Percentiles rank a stretch among this genome's conserved stretches.
Evolutionary conservation across 2,888 invertebrate species (phyloP).

Genomic region (Pedicia rivosa): DNA sequence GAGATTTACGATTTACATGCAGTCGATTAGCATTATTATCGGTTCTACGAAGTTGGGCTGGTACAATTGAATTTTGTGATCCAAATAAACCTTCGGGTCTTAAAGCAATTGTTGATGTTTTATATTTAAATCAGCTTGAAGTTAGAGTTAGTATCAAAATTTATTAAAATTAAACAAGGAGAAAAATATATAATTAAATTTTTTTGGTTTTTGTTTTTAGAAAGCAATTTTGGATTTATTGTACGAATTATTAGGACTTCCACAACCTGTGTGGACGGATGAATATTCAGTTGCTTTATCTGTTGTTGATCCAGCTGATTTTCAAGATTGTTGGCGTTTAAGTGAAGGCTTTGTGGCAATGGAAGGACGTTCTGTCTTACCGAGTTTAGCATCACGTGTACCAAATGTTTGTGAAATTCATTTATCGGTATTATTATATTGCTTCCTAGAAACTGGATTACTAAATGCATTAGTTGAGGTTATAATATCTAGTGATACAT

Average conservation of each 20-base stretch:
- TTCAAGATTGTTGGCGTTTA: conserved; percentile 72
- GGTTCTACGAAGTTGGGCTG: conserved; percentile 82
- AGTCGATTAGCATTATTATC: conserved; percentile 72
- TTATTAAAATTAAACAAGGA: background rate
- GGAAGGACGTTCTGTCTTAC: conserved; percentile 73
- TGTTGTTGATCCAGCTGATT: conserved; percentile 75
- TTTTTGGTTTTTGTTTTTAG: conserved; percentile 32
- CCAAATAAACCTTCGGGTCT: conserved; percentile 59
- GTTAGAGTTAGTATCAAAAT: conserved; percentile 53
- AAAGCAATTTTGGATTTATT: conserved; percentile 84
- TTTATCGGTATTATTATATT: conserved; percentile 71
- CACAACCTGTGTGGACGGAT: conserved; percentile 84
- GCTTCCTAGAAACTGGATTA: conserved; percentile 74
- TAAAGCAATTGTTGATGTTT: conserved; percentile 58
- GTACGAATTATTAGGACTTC: conserved; percentile 76
- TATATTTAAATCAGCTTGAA: conserved; percentile 77
- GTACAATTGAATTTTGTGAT: conserved; percentile 73
- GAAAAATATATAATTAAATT: conserved; percentile 1
- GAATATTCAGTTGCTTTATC: conserved; percentile 78
- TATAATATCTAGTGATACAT: conserved; percentile 74
- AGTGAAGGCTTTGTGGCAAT: conserved; percentile 90
- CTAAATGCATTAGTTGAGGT: conserved; percentile 83
- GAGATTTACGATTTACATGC: conserved; percentile 70
- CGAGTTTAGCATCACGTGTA: conserved; percentile 68
- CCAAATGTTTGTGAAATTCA: conserved; percentile 87